Conservation (phyloP, 2,888 invertebrate species). For the Ceratothoa steindachneri region DNA sequence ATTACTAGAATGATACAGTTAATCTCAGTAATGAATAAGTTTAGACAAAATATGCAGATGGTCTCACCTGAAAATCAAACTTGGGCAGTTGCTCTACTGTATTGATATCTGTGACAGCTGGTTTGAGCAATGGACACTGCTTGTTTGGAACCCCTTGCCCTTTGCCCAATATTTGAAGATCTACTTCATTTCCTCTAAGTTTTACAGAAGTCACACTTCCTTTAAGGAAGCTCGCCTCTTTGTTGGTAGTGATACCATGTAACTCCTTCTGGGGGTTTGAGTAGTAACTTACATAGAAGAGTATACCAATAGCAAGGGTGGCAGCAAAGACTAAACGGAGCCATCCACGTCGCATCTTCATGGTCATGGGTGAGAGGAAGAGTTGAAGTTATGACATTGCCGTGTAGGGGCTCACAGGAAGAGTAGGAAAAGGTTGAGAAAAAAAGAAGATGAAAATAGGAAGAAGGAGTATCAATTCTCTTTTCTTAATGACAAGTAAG, state of each 20-base stretch:
- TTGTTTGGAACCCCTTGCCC: constrained; percentile 33
- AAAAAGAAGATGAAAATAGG: too few relatives aligned
- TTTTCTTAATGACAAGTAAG: too few relatives aligned
- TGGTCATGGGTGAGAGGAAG: too few relatives aligned
- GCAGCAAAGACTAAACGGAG: background rate
- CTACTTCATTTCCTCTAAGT: background rate
- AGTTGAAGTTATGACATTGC: too few relatives aligned
- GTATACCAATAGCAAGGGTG: background rate
- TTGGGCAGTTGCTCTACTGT: constrained; percentile 50
- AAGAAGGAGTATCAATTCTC: too few relatives aligned
- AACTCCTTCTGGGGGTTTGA: background rate
- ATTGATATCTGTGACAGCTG: constrained; percentile 49
- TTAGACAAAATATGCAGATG: background rate
- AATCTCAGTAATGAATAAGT: constrained; percentile 2
- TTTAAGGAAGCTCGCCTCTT: background rate
- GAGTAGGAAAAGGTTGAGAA: too few relatives aligned
- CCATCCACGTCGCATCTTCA: constrained; percentile 7
- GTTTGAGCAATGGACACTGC: constrained; percentile 28
- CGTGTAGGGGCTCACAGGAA: too few relatives aligned
- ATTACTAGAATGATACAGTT: background rate
- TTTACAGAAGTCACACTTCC: background rate
- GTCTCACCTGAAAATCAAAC: constrained; percentile 50
- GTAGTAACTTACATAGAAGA: background rate
- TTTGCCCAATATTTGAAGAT: background rate
- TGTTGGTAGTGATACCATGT: background rate